Evolutionary conservation across 2,113 vertebrate species (phyloP).

Genomic region (Spheniscus mendiculus): DNA sequence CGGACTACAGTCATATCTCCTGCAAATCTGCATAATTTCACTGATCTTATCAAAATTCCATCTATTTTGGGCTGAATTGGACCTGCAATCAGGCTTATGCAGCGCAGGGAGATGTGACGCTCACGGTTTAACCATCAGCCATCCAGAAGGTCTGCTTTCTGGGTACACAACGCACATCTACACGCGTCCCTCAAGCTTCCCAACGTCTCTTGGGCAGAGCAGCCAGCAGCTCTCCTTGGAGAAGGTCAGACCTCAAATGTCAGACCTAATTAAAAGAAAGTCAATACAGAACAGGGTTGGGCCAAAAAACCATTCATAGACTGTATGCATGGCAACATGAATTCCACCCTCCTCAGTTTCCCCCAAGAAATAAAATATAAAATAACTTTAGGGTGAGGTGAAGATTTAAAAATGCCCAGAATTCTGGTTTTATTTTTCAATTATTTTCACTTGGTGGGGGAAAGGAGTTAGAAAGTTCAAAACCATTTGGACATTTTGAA

Average conservation of each 20-base stretch:
- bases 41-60: not conserved
- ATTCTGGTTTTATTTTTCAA: not conserved
- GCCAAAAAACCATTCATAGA: not conserved
- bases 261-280: not conserved
- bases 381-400: not conserved
- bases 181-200: not conserved
- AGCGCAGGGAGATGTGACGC: accelerated
- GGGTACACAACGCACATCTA: not conserved
- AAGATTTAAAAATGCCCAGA: not conserved
- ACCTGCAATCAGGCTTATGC: not conserved
- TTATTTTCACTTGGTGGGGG: not conserved
- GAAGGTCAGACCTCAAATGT: not conserved
- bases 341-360: not conserved
- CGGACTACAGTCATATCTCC: not conserved
- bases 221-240: not conserved
- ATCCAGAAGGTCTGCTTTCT: not conserved
- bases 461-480: not conserved
- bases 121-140: not conserved
- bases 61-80: not conserved
- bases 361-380: not conserved
- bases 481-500: not conserved
- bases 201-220: not conserved
- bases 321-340: accelerated
- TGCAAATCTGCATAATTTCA: not conserved
- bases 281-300: not conserved